phyloP scores from a whole-genome alignment of 2,113 vertebrate genomes.

The Clarias gariepinus region DNA sequence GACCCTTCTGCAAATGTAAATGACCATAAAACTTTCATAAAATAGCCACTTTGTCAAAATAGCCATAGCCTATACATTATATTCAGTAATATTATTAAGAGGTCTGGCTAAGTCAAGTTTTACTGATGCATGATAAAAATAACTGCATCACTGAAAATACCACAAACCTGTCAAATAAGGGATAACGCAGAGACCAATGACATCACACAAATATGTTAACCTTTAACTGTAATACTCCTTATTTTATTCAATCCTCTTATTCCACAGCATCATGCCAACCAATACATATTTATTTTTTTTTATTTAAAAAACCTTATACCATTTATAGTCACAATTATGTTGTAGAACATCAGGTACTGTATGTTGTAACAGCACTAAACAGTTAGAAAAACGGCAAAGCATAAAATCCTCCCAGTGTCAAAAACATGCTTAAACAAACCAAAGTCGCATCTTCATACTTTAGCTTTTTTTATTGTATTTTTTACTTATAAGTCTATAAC shows the following conservation, averaged over 20 bases:
- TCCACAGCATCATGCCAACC: not conserved
- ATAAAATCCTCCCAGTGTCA: not conserved
- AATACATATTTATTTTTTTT: not conserved
- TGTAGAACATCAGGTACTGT: not conserved
- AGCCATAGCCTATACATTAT: not conserved
- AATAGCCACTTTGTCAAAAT: not conserved
- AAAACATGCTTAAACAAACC: not conserved
- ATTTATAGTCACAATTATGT: not conserved
- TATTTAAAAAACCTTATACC: not conserved
- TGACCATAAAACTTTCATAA: not conserved
- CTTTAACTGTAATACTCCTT: not conserved
- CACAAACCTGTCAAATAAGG: not conserved
- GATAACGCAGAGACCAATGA: not conserved
- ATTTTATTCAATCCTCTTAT: not conserved
- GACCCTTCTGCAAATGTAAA: slow-evolving; percentile 81
- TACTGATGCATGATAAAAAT: not conserved
- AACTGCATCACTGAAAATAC: not conserved
- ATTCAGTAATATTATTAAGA: not conserved
- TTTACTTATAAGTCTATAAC: not conserved
- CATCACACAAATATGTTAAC: not conserved
- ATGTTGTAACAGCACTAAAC: not conserved
- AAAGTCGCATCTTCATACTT: no score
- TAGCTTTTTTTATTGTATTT: not conserved
- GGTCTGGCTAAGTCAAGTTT: not conserved
- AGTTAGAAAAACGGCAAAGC: not conserved